Evolutionary conservation across 2,113 vertebrate species (phyloP).

Genomic region (Microcebus griseorufus): DNA sequence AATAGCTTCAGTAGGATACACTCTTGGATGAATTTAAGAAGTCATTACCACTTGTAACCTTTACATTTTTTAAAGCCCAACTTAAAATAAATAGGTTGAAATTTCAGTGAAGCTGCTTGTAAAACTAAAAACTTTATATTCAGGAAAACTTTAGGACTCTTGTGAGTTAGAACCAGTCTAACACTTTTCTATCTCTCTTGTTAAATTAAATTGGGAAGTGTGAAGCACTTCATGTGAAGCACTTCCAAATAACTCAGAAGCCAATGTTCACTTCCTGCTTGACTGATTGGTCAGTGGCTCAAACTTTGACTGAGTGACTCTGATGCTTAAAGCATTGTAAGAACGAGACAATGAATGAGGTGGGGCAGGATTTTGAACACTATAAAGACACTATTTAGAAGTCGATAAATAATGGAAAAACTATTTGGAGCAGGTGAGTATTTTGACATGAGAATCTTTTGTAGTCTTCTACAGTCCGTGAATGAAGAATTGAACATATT

Average conservation of each 20-base stretch:
- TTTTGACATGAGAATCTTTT: neutral
- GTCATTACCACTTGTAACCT: neutral
- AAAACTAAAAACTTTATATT: neutral
- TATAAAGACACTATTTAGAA: neutral
- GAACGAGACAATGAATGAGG: neutral
- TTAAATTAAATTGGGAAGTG: neutral
- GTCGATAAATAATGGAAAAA: conserved; percentile 6
- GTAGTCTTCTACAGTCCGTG: neutral
- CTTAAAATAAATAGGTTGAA: neutral
- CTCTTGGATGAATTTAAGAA: neutral
- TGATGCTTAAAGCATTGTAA: neutral
- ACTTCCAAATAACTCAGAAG: neutral
- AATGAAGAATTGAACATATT: neutral
- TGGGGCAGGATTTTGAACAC: neutral
- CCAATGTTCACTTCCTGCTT: neutral
- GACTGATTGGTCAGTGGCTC: neutral
- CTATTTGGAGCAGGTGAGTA: neutral
- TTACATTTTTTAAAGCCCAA: neutral
- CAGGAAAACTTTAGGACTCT: neutral
- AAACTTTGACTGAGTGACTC: neutral
- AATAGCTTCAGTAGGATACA: neutral
- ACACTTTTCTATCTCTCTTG: neutral
- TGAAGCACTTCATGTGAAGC: neutral
- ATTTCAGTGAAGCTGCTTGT: neutral
- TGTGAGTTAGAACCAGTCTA: neutral